These are phyloP conservation scores for Cyphomyrmex costatus DNA, from an alignment of 1,140 invertebrate genomes.

Conservation along the genomic window DNA sequence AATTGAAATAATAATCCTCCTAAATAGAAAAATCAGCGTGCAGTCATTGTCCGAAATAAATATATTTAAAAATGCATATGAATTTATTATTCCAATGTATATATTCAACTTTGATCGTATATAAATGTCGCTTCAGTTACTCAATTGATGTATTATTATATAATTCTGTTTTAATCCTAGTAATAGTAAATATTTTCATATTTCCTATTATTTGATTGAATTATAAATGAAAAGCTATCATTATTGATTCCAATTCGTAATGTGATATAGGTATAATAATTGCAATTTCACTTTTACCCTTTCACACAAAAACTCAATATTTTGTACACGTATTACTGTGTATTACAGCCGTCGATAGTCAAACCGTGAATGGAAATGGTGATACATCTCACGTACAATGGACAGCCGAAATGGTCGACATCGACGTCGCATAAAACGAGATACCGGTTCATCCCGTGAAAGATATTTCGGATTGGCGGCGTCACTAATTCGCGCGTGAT, in stretches of 20 bases:
- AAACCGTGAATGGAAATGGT: not conserved
- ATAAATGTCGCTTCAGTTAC: no score
- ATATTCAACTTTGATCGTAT: no score
- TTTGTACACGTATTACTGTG: not conserved
- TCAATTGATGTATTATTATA: not conserved
- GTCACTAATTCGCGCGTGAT: slow-evolving; percentile 56
- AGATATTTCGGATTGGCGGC: slow-evolving; percentile 49
- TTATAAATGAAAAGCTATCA: not conserved
- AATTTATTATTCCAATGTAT: no score
- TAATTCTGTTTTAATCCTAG: not conserved
- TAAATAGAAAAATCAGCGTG: no score
- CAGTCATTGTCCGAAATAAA: no score
- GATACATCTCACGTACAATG: slow-evolving; percentile 6
- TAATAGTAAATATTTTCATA: not conserved
- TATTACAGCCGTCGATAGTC: not conserved
- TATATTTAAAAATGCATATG: no score
- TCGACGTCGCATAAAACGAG: slow-evolving; percentile 42
- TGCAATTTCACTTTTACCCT: not conserved
- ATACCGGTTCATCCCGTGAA: slow-evolving; percentile 39
- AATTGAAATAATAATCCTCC: no score
- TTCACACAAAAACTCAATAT: not conserved
- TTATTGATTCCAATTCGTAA: not conserved
- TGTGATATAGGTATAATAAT: not conserved
- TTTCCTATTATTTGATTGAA: no score
- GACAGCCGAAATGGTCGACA: slow-evolving; percentile 39